Percentiles rank a stretch among this genome's conserved stretches.
These are phyloP conservation scores for Carlito syrichta DNA, from an alignment of 2,113 vertebrate species.

Conservation along the genomic window DNA sequence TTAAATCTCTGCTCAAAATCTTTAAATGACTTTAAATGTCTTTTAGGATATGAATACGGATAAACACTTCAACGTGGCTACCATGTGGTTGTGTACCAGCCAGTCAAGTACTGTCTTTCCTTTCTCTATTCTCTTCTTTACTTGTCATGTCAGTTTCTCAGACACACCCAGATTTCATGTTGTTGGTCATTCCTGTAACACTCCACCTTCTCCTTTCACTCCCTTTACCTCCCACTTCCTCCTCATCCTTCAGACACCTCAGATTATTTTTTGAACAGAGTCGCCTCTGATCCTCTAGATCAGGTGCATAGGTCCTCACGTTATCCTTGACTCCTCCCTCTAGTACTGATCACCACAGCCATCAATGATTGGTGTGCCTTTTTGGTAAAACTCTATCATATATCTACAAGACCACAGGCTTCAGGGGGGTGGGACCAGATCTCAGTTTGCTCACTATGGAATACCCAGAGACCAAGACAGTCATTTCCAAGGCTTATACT, in stretches of 20 bases:
- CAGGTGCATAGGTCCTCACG: rapidly evolving
- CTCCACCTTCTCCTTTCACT: neutral
- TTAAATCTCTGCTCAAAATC: neutral
- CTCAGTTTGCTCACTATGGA: neutral
- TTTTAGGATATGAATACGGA: neutral
- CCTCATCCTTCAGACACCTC: neutral
- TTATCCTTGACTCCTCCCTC: neutral
- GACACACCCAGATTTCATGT: too few species aligned
- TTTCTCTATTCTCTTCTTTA: neutral
- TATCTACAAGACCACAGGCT: neutral
- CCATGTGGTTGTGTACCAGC: rapidly evolving
- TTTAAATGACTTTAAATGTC: neutral
- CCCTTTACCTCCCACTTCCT: neutral
- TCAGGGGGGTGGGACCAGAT: neutral
- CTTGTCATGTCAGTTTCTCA: neutral
- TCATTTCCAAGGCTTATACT: neutral
- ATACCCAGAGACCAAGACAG: neutral
- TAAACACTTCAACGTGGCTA: neutral
- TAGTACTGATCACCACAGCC: rapidly evolving
- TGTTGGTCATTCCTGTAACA: neutral
- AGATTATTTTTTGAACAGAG: neutral
- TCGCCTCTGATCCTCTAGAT: neutral
- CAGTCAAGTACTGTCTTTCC: neutral
- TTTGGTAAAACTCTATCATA: neutral
- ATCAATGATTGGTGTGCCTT: neutral